A percentile compares a stretch with the other conserved stretches of the same genome.
These are phyloP conservation scores for Alectoris magna DNA, from an alignment of 2,797 vertebrate genomes.

Conservation along the genomic window DNA sequence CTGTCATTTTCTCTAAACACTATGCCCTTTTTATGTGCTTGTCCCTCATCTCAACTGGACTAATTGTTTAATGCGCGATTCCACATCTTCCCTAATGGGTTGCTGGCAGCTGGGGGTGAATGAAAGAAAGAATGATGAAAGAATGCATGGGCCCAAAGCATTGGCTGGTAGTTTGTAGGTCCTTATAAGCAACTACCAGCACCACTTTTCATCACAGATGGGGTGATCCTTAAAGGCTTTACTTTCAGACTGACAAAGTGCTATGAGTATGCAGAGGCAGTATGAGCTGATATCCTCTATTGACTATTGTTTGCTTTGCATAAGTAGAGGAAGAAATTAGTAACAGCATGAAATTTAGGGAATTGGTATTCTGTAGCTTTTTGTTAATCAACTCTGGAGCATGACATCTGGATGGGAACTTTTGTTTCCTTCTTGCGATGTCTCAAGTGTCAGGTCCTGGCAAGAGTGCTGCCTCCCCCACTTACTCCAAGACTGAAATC, in stretches of 20 bases:
- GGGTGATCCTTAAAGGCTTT: background rate
- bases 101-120: background rate
- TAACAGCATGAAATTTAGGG: background rate
- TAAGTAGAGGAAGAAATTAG: background rate
- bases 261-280: background rate
- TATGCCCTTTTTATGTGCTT: background rate
- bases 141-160: background rate
- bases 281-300: background rate
- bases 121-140: background rate
- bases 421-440: background rate
- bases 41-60: background rate
- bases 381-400: background rate
- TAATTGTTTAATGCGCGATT: background rate
- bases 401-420: background rate
- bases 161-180: background rate
- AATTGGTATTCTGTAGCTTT: background rate
- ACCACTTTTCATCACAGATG: background rate
- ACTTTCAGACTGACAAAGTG: background rate
- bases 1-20: background rate
- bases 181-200: background rate
- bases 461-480: background rate
- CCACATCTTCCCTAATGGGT: background rate
- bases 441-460: background rate
- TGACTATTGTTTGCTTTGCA: background rate
- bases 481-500: background rate